These are phyloP conservation scores for Calephelis nemesis DNA, from an alignment of 1,140 invertebrate species.

Conservation along the genomic window DNA sequence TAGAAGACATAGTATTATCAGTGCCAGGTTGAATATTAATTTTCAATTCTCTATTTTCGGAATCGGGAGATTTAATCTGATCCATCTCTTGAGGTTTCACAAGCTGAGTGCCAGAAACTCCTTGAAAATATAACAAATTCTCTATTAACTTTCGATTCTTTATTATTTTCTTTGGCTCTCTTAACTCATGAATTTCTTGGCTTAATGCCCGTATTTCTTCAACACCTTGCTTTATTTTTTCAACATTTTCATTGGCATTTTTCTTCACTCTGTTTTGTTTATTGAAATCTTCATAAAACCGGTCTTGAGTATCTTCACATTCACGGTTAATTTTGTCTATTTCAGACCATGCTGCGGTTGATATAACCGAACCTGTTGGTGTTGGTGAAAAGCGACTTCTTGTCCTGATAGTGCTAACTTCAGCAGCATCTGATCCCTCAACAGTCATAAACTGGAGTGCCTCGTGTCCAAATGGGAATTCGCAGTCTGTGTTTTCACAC, in stretches of 20 bases:
- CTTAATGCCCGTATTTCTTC: conserved; percentile 42
- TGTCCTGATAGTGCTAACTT: conserved; percentile 31
- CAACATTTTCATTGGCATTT: conserved; percentile 25
- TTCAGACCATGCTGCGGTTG: conserved; percentile 43
- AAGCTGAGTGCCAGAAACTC: conserved; percentile 36
- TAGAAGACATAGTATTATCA: conserved; percentile 22
- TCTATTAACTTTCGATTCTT: conserved; percentile 54
- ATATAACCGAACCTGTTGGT: conserved; percentile 34
- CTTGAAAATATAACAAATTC: conserved; percentile 46
- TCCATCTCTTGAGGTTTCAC: conserved; percentile 46
- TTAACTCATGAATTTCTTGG: conserved; percentile 31
- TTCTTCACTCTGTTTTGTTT: neutral
- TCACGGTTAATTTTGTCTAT: conserved; percentile 49
- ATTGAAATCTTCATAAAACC: conserved; percentile 3
- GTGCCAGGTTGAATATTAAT: conserved; percentile 46
- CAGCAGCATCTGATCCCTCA: conserved; percentile 37
- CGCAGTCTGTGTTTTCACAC: conserved; percentile 61
- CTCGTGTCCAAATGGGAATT: conserved; percentile 65
- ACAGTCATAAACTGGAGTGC: conserved; percentile 44
- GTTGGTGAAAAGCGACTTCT: conserved; percentile 23
- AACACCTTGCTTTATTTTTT: conserved; percentile 38
- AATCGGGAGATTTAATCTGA: conserved; percentile 27
- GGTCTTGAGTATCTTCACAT: conserved; percentile 38
- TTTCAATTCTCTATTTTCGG: conserved; percentile 41
- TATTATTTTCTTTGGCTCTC: conserved; percentile 28